Evolutionary conservation across 2,888 invertebrate genomes (phyloP), one percentile per base, ranked within the genome.

Genomic region (Ferdinandea cuprea): DNA sequence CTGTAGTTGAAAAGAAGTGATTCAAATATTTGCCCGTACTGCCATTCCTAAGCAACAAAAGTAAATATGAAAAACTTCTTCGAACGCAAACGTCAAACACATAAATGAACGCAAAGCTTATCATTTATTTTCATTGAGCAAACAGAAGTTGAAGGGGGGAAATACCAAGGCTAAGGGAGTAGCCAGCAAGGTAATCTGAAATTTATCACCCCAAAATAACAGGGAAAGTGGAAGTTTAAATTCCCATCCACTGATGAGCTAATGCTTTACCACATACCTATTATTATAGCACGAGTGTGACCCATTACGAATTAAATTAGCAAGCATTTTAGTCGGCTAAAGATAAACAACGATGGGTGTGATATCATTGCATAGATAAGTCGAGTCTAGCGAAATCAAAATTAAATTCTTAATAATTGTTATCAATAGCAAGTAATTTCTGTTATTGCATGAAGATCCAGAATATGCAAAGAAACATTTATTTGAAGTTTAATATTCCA

Each of bases 331-430:
- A 32, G 44, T 17, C 9, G 13, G 21, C 44, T 9, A 63, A 28
- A 61, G 72, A 72, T 63, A 72, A 61, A 44, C 32, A 42, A 30
- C 13, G 8, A 40, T 65, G 37, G 54, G 69, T 76, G 81, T 76
- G 81, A 81, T 72, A 81, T 76, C 81, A 76, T 56, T 61, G 40
- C 30, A 37, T 46, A 63, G 74, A 80, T 74, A 74, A 74, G 63
- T 42, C 25, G 13, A 32, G 44, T 28, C 37, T 13, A 40, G 13
- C 2, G 21, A 17, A 35, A 30, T 5, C n/a, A 11, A 56, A 37
- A 30, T 3, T 19, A 19, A 44, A 2, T 17, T 44, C 1, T 19
- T 19, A 9, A n/a, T 59, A 56, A 13, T 65, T 32, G 63, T 74
- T 69, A 69, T 69, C 58, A 65, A 50, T 7, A 35, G 19, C 40